phyloP scores from a whole-genome alignment of 2,888 invertebrate species.

The Eucera pruinosa region DNA sequence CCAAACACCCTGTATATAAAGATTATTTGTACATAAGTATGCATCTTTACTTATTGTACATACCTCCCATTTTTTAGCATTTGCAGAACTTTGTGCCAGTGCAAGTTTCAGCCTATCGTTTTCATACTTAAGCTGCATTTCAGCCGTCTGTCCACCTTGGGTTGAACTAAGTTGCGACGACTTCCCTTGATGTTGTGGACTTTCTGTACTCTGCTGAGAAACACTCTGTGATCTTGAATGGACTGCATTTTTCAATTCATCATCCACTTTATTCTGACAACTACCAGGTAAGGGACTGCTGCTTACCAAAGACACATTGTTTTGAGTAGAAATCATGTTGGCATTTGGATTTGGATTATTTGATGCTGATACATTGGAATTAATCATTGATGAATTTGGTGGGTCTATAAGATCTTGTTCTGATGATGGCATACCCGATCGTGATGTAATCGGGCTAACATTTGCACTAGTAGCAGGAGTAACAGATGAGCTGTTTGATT shows the following conservation, averaged over 20 bases:
- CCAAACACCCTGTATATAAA: too few relatives aligned
- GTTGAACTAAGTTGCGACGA: conserved; percentile 74
- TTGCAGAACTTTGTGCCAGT: conserved; percentile 97
- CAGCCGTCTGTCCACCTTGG: conserved; percentile 85
- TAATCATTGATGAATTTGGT: conserved; percentile 85
- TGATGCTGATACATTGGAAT: conserved; percentile 82
- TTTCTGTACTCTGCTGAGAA: conserved; percentile 85
- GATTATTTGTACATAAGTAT: not conserved
- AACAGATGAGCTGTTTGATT: conserved; percentile 88
- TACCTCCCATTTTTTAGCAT: conserved; percentile 98
- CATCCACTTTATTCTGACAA: conserved; percentile 80
- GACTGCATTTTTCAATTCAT: conserved; percentile 81
- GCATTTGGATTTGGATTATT: conserved; percentile 83
- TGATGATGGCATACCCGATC: conserved; percentile 86
- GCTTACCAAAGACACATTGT: conserved; percentile 82
- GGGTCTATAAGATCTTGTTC: conserved; percentile 85
- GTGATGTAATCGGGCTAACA: conserved; percentile 92
- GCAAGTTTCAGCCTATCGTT: conserved; percentile 98
- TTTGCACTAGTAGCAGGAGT: conserved; percentile 95
- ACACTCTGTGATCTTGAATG: conserved; percentile 82
- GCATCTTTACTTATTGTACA: not conserved
- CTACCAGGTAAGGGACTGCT: conserved; percentile 82
- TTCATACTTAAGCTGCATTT: conserved; percentile 97
- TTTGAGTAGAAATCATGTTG: conserved; percentile 82
- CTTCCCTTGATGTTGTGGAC: conserved; percentile 88